Base-by-base conservation (phyloP, 2,888 invertebrate genomes). In the Boloria euphrosyne region DNA sequence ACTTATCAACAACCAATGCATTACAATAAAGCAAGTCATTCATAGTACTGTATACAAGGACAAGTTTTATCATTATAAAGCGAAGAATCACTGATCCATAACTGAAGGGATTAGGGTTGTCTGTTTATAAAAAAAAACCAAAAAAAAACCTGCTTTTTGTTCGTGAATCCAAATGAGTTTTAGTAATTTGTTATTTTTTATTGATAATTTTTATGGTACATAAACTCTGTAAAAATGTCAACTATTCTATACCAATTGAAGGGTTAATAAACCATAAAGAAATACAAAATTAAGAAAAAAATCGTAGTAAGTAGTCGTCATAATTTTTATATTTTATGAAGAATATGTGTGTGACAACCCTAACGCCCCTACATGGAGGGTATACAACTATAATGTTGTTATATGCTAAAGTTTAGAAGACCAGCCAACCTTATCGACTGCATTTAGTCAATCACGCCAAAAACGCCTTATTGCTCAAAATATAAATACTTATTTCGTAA, bases 51-150 rank as follows among this genome's bases (percentile, higher is more conserved):
- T 46, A 54, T 61, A 44, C 46, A 54, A 38, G 14, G 27, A 14
- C 60, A 50, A 50, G 55, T 50, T 66, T 66, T 61, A 66, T 16
- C 59, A 59, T 67, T 43, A 50, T 50, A 58, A 67, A 57, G 57
- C 59, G 52, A 47, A 31, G 53, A 65, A 16, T 54, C 65, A 59
- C 58, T 62, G 68, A 62, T 54, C 68, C 68, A n/a, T 65, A 53
- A 57, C 47, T 17, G 57, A 14, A 18, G 13, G 14, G 31, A 58
- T 16, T 54, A 67, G 66, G 62, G 66, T 43, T 66, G 66, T 0
- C 51, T 38, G 16, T 14, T 17, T 31, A n/a, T n/a, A 10, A 38
- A 7, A 38, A 38, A 38, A 38, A 38, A 38, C 7, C 7, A 10
- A 38, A 7, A 38, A 38, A 38, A 38, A 38, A 38, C 7, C 7